phyloP scores from a whole-genome alignment of 1,140 invertebrate species.

The Cheumatopsyche charites region DNA sequence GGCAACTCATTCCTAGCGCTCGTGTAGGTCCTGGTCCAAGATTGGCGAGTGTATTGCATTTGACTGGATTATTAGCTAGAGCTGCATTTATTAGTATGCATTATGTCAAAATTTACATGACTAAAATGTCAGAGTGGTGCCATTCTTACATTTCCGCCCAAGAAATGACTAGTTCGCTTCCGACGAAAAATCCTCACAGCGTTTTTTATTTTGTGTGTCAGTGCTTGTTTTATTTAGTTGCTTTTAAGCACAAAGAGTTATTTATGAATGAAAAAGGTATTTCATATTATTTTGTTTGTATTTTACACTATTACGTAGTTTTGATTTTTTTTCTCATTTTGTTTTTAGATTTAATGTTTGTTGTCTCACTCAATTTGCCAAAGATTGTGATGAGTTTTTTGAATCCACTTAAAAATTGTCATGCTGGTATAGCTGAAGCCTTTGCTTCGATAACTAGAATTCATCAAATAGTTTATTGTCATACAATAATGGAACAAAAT shows the following conservation, averaged over 20 bases:
- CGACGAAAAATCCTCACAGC: conserved; percentile 68
- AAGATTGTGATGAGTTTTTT: conserved; percentile 82
- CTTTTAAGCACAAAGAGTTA: conserved; percentile 85
- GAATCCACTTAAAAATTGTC: conserved; percentile 84
- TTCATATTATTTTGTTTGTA: not conserved
- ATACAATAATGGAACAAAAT: conserved; percentile 88
- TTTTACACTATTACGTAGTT: conserved; percentile 24
- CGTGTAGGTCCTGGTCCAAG: conserved; percentile 53
- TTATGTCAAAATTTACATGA: conserved; percentile 55
- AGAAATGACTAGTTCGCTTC: conserved; percentile 49
- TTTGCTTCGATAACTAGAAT: conserved; percentile 84
- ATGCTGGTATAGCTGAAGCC: conserved; percentile 75
- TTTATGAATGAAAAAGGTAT: conserved; percentile 76
- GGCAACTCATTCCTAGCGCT: conserved; percentile 41
- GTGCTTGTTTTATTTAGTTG: conserved; percentile 87
- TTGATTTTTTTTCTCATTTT: conserved; percentile 37
- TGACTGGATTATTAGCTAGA: conserved; percentile 56
- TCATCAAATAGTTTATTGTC: conserved; percentile 93
- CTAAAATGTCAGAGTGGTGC: conserved; percentile 59
- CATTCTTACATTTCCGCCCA: conserved; percentile 59
- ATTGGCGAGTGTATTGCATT: conserved; percentile 55
- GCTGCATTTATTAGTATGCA: conserved; percentile 54
- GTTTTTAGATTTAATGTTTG: conserved; percentile 76
- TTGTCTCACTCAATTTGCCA: conserved; percentile 81
- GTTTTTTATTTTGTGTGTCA: conserved; percentile 92